Percentiles rank a stretch among this genome's conserved stretches.
Evolutionary conservation across 2,113 vertebrate genomes (phyloP).

Genomic region (Mirza zaza): DNA sequence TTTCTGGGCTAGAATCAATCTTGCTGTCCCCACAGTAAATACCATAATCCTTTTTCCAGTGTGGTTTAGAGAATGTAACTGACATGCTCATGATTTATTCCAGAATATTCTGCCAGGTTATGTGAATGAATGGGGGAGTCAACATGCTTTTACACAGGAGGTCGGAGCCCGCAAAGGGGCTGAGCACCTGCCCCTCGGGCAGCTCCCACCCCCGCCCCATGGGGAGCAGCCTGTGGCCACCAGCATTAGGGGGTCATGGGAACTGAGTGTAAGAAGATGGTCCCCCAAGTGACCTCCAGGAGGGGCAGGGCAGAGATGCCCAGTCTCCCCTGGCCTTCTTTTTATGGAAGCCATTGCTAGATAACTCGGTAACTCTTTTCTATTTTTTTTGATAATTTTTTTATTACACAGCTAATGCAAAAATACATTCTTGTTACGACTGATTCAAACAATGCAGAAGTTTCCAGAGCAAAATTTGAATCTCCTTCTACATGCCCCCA

Average conservation of each 20-base stretch:
- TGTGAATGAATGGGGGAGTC: constrained; percentile 50
- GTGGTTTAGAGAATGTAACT: constrained; percentile 81
- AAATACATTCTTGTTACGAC: not conserved
- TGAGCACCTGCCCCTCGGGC: accelerated
- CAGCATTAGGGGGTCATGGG: not conserved
- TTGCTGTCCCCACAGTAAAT: constrained; percentile 85
- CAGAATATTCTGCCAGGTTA: constrained; percentile 80
- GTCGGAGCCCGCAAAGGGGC: not conserved
- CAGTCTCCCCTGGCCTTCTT: not conserved
- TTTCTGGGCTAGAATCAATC: constrained; percentile 85
- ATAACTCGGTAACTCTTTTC: not conserved
- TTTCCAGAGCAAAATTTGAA: not conserved
- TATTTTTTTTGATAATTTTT: not conserved
- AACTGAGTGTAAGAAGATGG: not conserved
- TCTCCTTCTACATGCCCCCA: not conserved
- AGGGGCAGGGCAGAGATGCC: not conserved
- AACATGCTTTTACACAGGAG: constrained; percentile 66
- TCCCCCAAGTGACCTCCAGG: not conserved
- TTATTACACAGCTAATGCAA: not conserved
- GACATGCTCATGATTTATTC: constrained; percentile 81
- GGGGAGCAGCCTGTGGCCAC: accelerated
- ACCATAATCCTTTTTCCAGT: constrained; percentile 83
- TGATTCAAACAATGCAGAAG: not conserved
- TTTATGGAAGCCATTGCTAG: not conserved
- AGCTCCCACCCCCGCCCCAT: accelerated